Evolutionary conservation across 2,113 vertebrate species (phyloP), one percentile per base, ranked within the genome.

Genomic region (Hyperoodon ampullatus): DNA sequence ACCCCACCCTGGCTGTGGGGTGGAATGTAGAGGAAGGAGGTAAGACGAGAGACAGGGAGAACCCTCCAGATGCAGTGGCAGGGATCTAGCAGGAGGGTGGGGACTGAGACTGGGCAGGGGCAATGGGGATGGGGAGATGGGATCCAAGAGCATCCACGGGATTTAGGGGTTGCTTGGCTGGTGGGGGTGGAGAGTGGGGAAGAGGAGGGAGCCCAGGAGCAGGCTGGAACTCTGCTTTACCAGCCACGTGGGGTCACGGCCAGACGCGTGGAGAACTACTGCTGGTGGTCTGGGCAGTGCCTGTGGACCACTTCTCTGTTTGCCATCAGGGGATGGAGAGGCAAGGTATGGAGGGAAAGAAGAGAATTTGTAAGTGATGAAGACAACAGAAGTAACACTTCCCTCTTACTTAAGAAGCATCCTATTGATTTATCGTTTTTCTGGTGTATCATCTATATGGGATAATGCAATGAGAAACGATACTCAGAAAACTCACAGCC

Each of bases 221-320:
- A 6, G 2, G 2, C 4, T 2, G 39, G 71, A 21, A 15, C 33
- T 74, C 42, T 50, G 42, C 66, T 61, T 84, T 13, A 13, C 75
- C 1, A 10, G 18, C 8, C 14, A n/a, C 4, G 10, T 26, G 9
- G 26, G 72, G 35, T 28, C 26, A 1, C 6, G 35, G 16, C 4
- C 23, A 53, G 88, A 50, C 6, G 6, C 14, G 8, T 15, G 47
- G 28, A 14, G 13, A 55, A 42, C 47, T 26, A 23, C 63, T 47
- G 53, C 50, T 35, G 16, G 55, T 39, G 10, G n/a, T 78, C 88
- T 30, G 42, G 16, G 50, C 18, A 13, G 50, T 58, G 35, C 35
- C 9, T 19, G 0, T 28, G 21, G 26, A 63, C 21, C 28, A 47
- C 53, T 47, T 19, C 55, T 42, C 58, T 39, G 35, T 60, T 61